Evolutionary conservation across 2,888 invertebrate species (phyloP), one percentile per base, ranked within the genome.

Genomic region (Phania funesta): DNA sequence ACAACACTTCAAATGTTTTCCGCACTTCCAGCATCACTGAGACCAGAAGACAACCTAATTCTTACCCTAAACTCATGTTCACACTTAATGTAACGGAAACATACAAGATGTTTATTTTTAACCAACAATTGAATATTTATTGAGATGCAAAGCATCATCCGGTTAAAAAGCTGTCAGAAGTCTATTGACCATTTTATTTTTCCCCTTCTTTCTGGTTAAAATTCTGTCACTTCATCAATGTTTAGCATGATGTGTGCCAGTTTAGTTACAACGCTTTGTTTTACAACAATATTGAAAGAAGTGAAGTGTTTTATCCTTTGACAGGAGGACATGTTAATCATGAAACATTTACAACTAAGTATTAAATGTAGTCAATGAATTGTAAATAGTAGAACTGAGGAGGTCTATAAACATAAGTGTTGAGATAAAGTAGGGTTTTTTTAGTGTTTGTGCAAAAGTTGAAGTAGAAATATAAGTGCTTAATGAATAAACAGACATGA

Each of bases 101-200:
- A 73, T 62, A 64, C 29, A 60, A 77, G 41, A 76, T 71, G 73
- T 82, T 81, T 77, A 77, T 82, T 68, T 81, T 74, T 62, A 74
- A 64, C 84, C 84, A 67, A 64, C 86, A 88, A 87, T 86, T 86
- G 86, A 85, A 73, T 82, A 84, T 80, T 83, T 65, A 84, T 84
- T 80, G 75, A 67, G 67, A 74, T 84, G 65, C 65, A 56, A 64
- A 70, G 54, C 24, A 77, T 54, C 48, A 44, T 56, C 64, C 65
- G 71, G 52, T 64, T 75, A 68, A 70, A 64, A 64, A 70, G 70
- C 68, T 80, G 75, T 80, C 80, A 80, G 64, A 70, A 64, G 48
- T 64, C 56, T 75, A 7, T 73, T 75, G 64, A 75, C 64, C 80
- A 68, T 64, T 74, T 62, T 7, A 41, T 58, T 50, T 70, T 22